Evolutionary conservation across 2,888 invertebrate genomes (phyloP), one percentile per base, ranked within the genome.

Genomic region (Drosophila percnosoma): DNA sequence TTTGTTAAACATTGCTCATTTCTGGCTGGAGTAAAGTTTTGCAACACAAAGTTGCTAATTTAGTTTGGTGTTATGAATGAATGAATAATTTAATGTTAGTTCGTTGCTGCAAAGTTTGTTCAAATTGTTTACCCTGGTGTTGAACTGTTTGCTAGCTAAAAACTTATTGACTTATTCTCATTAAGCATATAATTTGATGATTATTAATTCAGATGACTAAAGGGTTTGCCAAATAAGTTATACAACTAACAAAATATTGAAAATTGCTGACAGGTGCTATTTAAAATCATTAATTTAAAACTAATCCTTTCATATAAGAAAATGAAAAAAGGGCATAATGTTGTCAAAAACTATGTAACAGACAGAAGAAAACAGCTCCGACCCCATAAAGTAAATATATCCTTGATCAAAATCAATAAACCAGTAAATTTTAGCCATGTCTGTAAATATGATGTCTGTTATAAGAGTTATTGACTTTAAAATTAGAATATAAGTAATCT

Each of bases 61-160:
- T 58, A 42, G 78, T 78, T 78, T 65, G 63, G 51, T 74, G 64
- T 71, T 78, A 71, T 78, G 62, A 78, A 78, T 78, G 63, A 68
- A 77, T 77, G 73, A 77, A 77, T 77, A 78, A 67, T 67, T 70
- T 58, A 70, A 77, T 67, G 27, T 52, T 36, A 63, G 66, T 62
- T 77, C n/a, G 53, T 66, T 48, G 53, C 40, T 38, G 11, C 18
- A 62, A 78, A 78, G 55, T 78, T 71, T 59, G 48, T 24, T 36
- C 34, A 75, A 68, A 68, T 63, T 68, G 71, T 65, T 71, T 68
- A 68, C 45, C 49, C 52, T 68, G 63, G 52, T 59, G 51, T 49
- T 45, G 42, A 57, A 62, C 42, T 68, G 65, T 75, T 78, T 54
- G 34, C 40, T 36, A 60, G 54, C 48, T 24, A 21, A 18, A 63